Evolutionary conservation across 2,888 invertebrate species (phyloP), one percentile per base, ranked within the genome.

Genomic region (Pomacea canaliculata): DNA sequence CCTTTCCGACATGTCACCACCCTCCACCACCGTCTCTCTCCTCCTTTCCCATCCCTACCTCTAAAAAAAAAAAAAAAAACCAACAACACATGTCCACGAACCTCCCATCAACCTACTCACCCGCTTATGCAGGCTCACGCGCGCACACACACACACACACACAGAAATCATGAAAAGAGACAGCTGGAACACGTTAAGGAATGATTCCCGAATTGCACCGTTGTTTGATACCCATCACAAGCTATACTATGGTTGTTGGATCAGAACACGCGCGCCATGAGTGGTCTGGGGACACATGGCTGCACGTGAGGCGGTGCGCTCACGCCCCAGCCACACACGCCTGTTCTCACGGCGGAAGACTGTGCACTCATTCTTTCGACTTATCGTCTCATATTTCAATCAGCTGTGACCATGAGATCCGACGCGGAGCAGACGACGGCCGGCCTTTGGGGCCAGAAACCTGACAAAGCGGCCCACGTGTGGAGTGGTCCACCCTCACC

Each of bases 341-440:
- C 10, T 56, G 51, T 56, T 56, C 51, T 56, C 51, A 56, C 51
- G 51, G 51, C 51, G 12, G 51, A 56, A 16, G 51, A 63, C 63
- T 23, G 19, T 12, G 27, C 16, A n/a, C 63, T n/a, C 63, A 23
- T 63, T 63, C 63, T n/a, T 63, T 27, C 27, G 63, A 63, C 63
- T 63, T 63, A 63, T 63, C 63, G 63, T 63, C 63, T 63, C 63
- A 63, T 10, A 63, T 63, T 63, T 63, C 51, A 56, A 56, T 56
- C 51, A 56, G 51, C 51, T 56, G 51, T 56, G 51, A 56, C 51
- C 51, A 56, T 8, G 51, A 56, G 51, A 56, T 56, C 16, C 51
- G 51, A 56, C 51, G 51, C 4, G 51, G 51, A 56, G 51, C 51
- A 56, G 51, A 16, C 51, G 51, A 56, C 51, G 16, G 51, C 51